A percentile compares a stretch with the other conserved stretches of the same genome.
Conservation (phyloP, 2,113 vertebrate genomes). For the Xenus cinereus region DNA sequence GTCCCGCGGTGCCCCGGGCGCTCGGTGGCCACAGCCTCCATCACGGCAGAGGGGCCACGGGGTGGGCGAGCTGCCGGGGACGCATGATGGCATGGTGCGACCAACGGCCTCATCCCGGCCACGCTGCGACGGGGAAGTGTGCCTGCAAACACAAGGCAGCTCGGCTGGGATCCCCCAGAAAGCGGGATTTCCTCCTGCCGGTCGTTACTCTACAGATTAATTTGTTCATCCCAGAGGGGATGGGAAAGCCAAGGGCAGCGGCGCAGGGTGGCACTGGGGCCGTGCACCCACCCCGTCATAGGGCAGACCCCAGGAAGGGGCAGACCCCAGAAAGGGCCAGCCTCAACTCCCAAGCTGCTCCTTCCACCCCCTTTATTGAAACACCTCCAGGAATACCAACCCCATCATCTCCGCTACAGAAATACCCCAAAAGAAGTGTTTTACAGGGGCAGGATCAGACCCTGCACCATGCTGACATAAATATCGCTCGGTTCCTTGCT, state of each 20-base stretch:
- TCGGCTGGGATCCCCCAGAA: background rate
- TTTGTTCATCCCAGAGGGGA: background rate
- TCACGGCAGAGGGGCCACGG: constrained; percentile 64
- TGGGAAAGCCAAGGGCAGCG: background rate
- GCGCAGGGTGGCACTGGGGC: background rate
- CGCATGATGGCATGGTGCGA: constrained; percentile 83
- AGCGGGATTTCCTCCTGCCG: fast-evolving
- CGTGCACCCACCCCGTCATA: background rate
- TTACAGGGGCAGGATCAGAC: background rate
- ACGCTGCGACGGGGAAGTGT: constrained; percentile 56
- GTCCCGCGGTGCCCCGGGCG: constrained; percentile 41
- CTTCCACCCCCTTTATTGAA: background rate
- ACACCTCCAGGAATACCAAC: background rate
- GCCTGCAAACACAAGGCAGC: background rate
- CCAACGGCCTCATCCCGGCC: constrained; percentile 50
- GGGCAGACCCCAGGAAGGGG: background rate
- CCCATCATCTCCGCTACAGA: background rate
- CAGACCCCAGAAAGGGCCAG: background rate
- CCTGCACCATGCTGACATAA: fast-evolving
- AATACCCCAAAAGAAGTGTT: background rate
- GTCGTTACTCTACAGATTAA: fast-evolving
- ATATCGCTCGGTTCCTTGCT: background rate
- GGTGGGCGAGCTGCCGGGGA: constrained; percentile 77
- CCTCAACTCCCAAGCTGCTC: background rate
- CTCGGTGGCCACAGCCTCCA: constrained; percentile 47